Evolutionary conservation across 1,140 invertebrate species (phyloP), one percentile per base, ranked within the genome.

Genomic region (Daktulosphaira vitifoliae): DNA sequence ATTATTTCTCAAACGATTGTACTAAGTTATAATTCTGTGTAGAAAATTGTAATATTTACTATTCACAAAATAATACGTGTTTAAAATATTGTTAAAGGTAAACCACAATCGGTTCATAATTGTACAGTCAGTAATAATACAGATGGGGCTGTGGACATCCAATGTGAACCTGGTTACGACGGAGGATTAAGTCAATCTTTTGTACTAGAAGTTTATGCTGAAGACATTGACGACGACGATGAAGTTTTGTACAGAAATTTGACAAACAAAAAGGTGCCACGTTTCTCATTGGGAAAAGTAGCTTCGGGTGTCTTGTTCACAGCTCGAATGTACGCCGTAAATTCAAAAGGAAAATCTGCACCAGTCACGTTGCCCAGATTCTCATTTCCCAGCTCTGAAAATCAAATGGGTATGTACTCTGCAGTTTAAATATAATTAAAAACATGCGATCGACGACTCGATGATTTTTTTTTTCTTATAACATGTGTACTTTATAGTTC

Each of bases 141-240:
- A 5, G 81, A 81, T 68, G 85, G 80, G 53, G 85, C 83, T 9
- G 84, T 89, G 18, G 84, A 87, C 70, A 82, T 92, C 18, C 78
- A 74, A 51, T 92, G 89, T 73, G 78, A 84, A 66, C 76, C 86
- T 8, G 87, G 87, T 25, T 89, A 88, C 74, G 88, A 90, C 73
- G 89, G 89, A n/a, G 89, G 89, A 48, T 79, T 90, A 54, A 84
- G 86, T 23, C 89, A 91, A 76, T 78, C 79, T 68, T 90, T 90
- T 73, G 74, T 88, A 20, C 78, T 90, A n/a, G 87, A 90, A 73
- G 79, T 90, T 8, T 89, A 85, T 76, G 80, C 80, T 68, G 78
- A 75, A 56, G 38, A 7, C 42, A 82, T 88, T 69, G 72, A 80
- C 65, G 85, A 83, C 2, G 84, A 83, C 68, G 79, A 76, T 66